A percentile compares a stretch with the other conserved stretches of the same genome.
Conservation (phyloP, 2,797 vertebrate genomes). For the Xenopus petersii region DNA sequence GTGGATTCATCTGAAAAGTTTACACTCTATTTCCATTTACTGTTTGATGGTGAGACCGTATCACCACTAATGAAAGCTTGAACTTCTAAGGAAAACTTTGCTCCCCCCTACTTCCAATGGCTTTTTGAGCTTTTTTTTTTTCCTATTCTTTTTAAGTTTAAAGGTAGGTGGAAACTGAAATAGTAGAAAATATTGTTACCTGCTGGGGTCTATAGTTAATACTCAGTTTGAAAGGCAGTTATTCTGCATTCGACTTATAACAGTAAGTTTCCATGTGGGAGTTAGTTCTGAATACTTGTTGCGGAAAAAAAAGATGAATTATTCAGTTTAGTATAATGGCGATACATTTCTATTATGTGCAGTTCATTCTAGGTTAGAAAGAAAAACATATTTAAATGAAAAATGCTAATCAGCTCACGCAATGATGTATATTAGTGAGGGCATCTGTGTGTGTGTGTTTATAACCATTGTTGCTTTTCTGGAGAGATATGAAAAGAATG, state of each 20-base stretch:
- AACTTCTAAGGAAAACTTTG: too few species aligned
- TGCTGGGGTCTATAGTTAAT: slow-evolving; percentile 4
- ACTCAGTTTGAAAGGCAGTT: slow-evolving; percentile 1
- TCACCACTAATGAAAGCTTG: too few species aligned
- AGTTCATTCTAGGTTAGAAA: too few species aligned
- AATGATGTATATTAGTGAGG: too few species aligned
- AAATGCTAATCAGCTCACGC: too few species aligned
- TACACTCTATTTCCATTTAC: too few species aligned
- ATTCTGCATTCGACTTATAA: neutral
- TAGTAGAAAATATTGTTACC: neutral
- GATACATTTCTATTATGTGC: neutral
- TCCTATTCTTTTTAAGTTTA: neutral
- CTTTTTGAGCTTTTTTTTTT: neutral
- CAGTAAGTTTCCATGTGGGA: slow-evolving; percentile 7
- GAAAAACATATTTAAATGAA: too few species aligned
- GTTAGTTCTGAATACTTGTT: neutral
- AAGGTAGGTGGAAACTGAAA: neutral
- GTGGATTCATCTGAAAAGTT: too few species aligned
- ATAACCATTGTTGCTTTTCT: neutral
- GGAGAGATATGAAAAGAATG: neutral
- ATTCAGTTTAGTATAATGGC: neutral
- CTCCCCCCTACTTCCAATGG: too few species aligned
- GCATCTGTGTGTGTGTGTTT: too few species aligned
- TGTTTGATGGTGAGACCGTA: too few species aligned
- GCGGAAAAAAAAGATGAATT: neutral